phyloP scores from a whole-genome alignment of 2,888 invertebrate genomes.

The Argyresthia goedartella region DNA sequence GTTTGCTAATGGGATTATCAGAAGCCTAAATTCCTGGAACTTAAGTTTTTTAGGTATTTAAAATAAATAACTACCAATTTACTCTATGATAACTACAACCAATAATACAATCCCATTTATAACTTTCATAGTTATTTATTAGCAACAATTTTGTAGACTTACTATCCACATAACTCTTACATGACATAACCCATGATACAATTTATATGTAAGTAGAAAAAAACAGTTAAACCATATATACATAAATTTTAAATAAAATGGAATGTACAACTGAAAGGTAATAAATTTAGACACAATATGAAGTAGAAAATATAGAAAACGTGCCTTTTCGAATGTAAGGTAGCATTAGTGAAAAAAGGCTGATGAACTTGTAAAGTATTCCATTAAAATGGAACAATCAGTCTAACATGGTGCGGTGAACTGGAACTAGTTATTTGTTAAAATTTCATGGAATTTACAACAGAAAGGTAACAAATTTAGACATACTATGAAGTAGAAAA shows the following conservation, averaged over 20 bases:
- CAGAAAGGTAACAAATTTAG: neutral
- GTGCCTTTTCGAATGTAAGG: no score
- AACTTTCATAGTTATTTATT: constrained; percentile 30
- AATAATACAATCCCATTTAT: constrained; percentile 13
- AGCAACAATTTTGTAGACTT: constrained; percentile 46
- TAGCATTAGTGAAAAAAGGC: no score
- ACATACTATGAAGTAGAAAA: neutral
- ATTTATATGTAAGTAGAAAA: neutral
- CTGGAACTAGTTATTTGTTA: no score
- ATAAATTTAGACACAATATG: neutral
- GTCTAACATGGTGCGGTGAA: no score
- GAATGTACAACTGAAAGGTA: neutral
- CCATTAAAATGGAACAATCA: no score
- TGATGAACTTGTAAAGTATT: no score
- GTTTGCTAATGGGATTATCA: no score
- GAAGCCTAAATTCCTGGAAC: no score
- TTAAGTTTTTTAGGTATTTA: no score
- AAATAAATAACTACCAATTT: no score
- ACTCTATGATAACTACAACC: neutral
- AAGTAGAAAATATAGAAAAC: no score
- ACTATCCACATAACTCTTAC: constrained; percentile 12
- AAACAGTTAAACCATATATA: neutral
- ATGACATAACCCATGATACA: neutral
- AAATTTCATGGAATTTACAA: constrained; percentile 2
- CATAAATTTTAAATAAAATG: neutral